Conservation (phyloP, 2,797 vertebrate species). For the Schizopygopsis malacanthus region DNA sequence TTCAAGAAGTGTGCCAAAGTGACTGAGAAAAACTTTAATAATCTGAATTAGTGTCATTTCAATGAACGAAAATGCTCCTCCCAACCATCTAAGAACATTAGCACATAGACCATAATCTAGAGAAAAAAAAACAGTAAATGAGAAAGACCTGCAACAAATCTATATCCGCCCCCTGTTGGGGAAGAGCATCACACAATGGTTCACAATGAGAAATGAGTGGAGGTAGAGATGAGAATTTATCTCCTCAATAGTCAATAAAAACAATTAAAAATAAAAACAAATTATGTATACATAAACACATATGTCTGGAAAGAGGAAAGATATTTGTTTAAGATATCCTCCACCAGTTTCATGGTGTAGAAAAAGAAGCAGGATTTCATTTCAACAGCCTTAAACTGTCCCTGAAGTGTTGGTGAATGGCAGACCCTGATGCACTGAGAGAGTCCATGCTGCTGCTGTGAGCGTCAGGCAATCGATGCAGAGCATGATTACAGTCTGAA, state of each 20-base stretch:
- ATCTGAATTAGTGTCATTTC: not conserved
- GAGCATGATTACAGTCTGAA: constrained; percentile 6
- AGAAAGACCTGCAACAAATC: not conserved
- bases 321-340: not conserved
- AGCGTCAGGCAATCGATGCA: not conserved
- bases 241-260: not conserved
- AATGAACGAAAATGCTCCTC: not conserved
- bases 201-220: not conserved
- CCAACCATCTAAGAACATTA: not conserved
- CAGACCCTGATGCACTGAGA: not conserved
- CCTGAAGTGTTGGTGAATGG: not conserved
- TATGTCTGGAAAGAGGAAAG: not conserved
- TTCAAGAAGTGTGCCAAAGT: not conserved
- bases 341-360: not conserved
- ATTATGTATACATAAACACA: not conserved
- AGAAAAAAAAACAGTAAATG: not conserved
- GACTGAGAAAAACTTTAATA: not conserved
- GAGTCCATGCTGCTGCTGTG: not conserved
- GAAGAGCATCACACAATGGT: not conserved
- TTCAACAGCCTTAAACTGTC: not conserved
- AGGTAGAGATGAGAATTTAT: not conserved
- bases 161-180: not conserved
- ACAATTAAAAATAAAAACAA: not conserved
- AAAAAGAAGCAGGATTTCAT: not conserved
- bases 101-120: not conserved